These are phyloP conservation scores for Coelopa frigida DNA, from an alignment of 1,140 invertebrate species.

Conservation along the genomic window DNA sequence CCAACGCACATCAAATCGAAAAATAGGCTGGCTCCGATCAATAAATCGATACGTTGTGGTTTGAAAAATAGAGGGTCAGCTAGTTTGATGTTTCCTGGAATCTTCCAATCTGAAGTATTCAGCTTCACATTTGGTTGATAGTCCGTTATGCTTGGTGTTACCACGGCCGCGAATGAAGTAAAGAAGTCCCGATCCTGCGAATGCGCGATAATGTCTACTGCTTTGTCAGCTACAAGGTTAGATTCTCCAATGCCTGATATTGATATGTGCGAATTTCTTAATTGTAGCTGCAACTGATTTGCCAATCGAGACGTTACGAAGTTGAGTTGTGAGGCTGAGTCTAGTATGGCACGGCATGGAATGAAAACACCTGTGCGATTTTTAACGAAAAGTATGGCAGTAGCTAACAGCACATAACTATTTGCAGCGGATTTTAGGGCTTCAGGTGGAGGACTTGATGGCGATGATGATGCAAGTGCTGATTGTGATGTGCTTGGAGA, in stretches of 20 bases:
- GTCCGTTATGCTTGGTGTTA: conserved; percentile 5
- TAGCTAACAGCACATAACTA: conserved; percentile 4
- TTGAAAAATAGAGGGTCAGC: conserved; percentile 22
- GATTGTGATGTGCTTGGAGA: neutral
- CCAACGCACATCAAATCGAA: conserved; percentile 16
- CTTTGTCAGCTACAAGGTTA: conserved; percentile 1
- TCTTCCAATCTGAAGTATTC: conserved; percentile 6
- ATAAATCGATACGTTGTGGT: conserved; percentile 19
- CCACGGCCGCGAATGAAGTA: neutral
- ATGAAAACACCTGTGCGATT: conserved; percentile 2
- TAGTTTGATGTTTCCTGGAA: conserved; percentile 17
- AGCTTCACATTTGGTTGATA: conserved; percentile 5
- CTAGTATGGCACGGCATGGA: conserved; percentile 8
- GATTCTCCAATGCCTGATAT: conserved; percentile 5
- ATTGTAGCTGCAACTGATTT: neutral
- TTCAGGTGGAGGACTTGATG: neutral
- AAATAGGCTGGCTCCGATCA: conserved; percentile 24
- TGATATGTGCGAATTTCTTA: neutral
- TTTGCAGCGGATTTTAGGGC: neutral
- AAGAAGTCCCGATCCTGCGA: conserved; percentile 1
- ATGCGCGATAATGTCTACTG: neutral
- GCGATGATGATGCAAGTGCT: neutral
- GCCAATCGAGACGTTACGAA: conserved; percentile 5
- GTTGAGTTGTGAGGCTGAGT: conserved; percentile 9
- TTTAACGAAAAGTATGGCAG: conserved; percentile 7